Evolutionary conservation across 2,888 invertebrate genomes (phyloP).

Genomic region (Omphaloscelis lunosa): DNA sequence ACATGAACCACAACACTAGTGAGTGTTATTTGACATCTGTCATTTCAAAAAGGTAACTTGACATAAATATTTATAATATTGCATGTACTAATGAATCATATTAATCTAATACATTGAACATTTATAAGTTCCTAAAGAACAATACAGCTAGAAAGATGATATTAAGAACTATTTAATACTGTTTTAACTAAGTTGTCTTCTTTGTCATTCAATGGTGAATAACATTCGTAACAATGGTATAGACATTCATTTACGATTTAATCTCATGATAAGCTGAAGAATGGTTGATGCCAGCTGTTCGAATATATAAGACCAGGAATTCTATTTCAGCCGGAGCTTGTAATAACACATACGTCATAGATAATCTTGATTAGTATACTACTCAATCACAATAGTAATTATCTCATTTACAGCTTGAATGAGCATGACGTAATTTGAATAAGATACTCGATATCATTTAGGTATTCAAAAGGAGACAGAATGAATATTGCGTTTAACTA

Average conservation of each 20-base stretch:
- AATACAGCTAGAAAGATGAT: slow-evolving; percentile 4
- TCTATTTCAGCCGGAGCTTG: not conserved
- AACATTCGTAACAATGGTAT: slow-evolving; percentile 2
- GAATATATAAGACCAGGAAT: not conserved
- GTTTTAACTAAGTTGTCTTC: slow-evolving; percentile 21
- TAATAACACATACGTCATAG: not conserved
- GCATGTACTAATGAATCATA: not conserved
- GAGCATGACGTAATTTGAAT: not conserved
- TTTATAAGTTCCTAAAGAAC: slow-evolving; percentile 1
- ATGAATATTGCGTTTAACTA: not conserved
- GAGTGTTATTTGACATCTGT: slow-evolving; percentile 4
- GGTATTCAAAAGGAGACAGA: not conserved
- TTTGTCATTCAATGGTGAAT: slow-evolving; percentile 2
- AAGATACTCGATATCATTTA: not conserved
- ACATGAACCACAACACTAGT: not conserved
- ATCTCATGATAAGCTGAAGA: not conserved
- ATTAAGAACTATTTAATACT: slow-evolving; percentile 44
- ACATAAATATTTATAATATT: not conserved
- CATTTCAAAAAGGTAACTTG: not conserved
- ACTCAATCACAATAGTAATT: slow-evolving; percentile 4
- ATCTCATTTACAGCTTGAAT: not conserved
- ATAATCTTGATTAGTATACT: not conserved
- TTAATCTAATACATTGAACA: slow-evolving; percentile 6
- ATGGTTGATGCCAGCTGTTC: not conserved
- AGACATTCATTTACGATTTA: not conserved